Evolutionary conservation across 1,140 invertebrate genomes (phyloP).

Genomic region (Cotesia chilonis): DNA sequence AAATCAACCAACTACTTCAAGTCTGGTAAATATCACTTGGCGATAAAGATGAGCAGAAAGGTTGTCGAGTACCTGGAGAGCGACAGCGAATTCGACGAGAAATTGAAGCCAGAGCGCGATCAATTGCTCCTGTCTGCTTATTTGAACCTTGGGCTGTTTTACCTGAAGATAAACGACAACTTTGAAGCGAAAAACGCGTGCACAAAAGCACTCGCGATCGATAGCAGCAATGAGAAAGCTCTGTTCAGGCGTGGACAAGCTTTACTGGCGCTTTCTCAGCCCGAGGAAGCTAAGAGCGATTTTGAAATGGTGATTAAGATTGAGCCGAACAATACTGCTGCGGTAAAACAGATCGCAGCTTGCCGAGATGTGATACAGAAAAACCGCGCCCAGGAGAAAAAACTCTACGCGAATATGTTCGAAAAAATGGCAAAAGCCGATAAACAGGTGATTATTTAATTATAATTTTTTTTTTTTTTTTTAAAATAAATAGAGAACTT

Average conservation of each 20-base stretch:
- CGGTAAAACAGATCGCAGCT: conserved; percentile 77
- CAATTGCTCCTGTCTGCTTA: conserved; percentile 76
- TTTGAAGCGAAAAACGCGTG: conserved; percentile 76
- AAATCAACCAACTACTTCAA: conserved; percentile 94
- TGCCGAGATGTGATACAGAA: conserved; percentile 81
- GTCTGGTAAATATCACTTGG: conserved; percentile 77
- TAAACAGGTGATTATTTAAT: conserved; percentile 70
- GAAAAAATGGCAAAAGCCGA: conserved; percentile 85
- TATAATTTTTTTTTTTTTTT: conserved; percentile 36
- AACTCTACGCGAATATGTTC: conserved; percentile 95
- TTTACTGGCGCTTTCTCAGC: conserved; percentile 78
- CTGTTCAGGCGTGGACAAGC: conserved; percentile 90
- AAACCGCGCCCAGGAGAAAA: conserved; percentile 83
- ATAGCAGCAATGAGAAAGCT: conserved; percentile 87
- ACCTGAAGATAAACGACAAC: conserved; percentile 82
- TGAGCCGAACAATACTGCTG: conserved; percentile 86
- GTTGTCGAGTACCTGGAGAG: conserved; percentile 68
- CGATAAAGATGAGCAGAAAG: conserved; percentile 90
- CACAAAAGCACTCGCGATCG: conserved; percentile 77
- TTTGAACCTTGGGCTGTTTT: conserved; percentile 87
- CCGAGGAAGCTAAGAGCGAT: conserved; percentile 79
- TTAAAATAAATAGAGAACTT: conserved; percentile 40
- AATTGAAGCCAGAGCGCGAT: conserved; percentile 65
- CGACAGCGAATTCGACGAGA: conserved; percentile 51
- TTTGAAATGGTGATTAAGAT: conserved; percentile 78